Evolutionary conservation across 30 jellyfish, hydroid and myxozoan species (phyloP).

Genomic region (Mastigias papua): DNA sequence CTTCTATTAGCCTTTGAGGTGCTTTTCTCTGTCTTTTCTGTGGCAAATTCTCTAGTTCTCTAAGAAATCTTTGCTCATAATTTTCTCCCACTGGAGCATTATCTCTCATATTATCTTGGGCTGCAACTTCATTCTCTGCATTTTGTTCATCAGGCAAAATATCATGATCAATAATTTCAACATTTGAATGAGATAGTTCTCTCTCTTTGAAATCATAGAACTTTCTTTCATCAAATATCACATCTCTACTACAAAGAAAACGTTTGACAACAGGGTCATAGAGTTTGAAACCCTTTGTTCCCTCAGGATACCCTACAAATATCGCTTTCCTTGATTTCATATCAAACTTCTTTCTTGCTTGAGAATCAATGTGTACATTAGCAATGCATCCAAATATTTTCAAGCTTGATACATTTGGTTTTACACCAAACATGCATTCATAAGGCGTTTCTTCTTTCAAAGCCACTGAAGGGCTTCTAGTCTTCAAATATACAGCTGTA

Average conservation of each 20-base stretch:
- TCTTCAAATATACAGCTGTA: conserved; percentile 41
- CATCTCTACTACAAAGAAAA: conserved; percentile 4
- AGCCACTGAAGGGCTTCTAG: background rate
- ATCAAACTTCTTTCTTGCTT: background rate
- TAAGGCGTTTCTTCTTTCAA: background rate
- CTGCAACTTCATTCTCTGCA: background rate
- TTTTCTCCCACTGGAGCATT: background rate
- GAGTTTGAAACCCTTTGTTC: conserved; percentile 1
- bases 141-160: background rate
- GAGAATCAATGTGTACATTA: background rate
- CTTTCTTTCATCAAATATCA: background rate
- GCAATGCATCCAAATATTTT: background rate
- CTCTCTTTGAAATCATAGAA: conserved; percentile 11
- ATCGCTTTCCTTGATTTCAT: background rate
- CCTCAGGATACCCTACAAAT: conserved; percentile 3
- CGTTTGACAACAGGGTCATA: background rate
- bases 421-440: background rate
- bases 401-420: background rate
- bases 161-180: background rate
- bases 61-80: background rate
- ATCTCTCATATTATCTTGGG: background rate
- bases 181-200: background rate
- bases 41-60: background rate
- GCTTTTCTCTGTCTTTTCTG: background rate
- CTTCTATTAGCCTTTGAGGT: background rate